Percentiles rank a stretch among this genome's conserved stretches.
Conservation (phyloP, 2,888 invertebrate genomes). For the Pediacus dermestoides region DNA sequence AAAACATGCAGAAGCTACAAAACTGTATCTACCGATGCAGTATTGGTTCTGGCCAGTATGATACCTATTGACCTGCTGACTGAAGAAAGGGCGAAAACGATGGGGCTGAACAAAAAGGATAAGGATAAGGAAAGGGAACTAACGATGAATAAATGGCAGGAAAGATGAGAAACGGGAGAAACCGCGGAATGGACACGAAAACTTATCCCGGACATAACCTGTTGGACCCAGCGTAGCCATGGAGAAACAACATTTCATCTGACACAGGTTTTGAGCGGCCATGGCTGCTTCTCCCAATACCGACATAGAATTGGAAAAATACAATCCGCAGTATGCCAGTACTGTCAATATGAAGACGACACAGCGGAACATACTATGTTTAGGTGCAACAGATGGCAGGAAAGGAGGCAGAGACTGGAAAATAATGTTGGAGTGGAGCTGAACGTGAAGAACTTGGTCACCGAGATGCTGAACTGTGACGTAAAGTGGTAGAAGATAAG, state of each 20-base stretch:
- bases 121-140: not conserved
- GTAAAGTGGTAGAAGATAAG: no score
- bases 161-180: not conserved
- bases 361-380: no score
- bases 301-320: no score
- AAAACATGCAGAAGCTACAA: constrained; percentile 2
- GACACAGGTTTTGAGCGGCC: constrained; percentile 6
- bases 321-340: no score
- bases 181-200: constrained; percentile 3
- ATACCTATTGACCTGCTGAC: not conserved
- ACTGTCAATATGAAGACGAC: no score
- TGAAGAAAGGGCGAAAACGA: constrained; percentile 1
- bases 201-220: not conserved
- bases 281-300: constrained; percentile 9
- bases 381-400: no score
- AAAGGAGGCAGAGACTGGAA: no score
- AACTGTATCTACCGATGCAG: constrained; percentile 1
- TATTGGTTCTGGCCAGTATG: not conserved
- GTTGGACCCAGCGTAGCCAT: not conserved
- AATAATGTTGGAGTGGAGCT: no score
- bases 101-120: not conserved
- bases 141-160: constrained; percentile 5
- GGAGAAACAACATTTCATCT: constrained; percentile 1
- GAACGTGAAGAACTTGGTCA: no score
- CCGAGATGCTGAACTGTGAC: no score